These are phyloP conservation scores for Rhizomys pruinosus DNA, from an alignment of 2,113 vertebrate species.

Conservation along the genomic window DNA sequence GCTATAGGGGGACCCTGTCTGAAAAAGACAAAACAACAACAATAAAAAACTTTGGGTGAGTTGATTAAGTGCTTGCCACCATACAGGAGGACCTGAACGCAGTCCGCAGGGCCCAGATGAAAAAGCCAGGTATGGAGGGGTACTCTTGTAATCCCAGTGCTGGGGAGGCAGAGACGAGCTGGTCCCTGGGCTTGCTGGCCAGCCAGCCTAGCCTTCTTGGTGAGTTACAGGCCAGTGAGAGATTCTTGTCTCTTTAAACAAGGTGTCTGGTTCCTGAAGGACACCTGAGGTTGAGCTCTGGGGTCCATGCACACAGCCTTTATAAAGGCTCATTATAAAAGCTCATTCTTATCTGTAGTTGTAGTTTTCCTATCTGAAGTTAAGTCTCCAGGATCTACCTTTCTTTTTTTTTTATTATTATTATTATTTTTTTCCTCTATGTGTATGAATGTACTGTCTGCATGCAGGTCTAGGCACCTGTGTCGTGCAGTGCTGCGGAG, in stretches of 20 bases:
- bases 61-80: neutral
- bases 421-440: too few species aligned
- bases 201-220: neutral
- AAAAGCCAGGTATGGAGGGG: neutral
- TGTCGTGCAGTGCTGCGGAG: too few species aligned
- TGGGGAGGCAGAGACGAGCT: neutral
- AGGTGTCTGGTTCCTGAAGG: neutral
- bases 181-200: neutral
- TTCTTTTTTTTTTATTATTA: too few species aligned
- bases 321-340: too few species aligned
- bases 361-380: neutral
- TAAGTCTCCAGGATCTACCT: neutral
- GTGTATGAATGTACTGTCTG: too few species aligned
- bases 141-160: neutral
- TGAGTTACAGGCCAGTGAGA: neutral
- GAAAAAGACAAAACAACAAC: too few species aligned
- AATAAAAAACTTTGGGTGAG: neutral
- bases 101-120: neutral
- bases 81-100: neutral
- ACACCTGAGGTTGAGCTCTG: neutral
- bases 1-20: too few species aligned
- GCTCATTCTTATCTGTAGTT: conserved; percentile 18
- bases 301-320: too few species aligned
- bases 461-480: too few species aligned
- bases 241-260: neutral